phyloP scores from a whole-genome alignment of 2,888 invertebrate species.

The Gari tellinella region DNA sequence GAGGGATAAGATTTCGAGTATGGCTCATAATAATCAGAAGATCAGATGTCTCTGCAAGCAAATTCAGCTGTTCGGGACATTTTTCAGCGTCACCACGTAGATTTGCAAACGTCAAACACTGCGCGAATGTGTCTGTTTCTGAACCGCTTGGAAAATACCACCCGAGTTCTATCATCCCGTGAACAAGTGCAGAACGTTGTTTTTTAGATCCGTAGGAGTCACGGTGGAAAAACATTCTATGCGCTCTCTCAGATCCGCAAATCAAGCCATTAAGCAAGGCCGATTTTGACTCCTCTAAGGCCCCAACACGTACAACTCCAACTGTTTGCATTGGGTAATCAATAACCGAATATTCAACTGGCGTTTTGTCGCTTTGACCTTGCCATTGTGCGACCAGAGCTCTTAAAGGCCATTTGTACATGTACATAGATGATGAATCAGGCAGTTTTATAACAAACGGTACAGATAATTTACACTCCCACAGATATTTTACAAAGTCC shows the following conservation, averaged over 20 bases:
- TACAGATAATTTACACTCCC: slow-evolving; percentile 18
- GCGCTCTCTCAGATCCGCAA: slow-evolving; percentile 22
- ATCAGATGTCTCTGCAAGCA: slow-evolving; percentile 1
- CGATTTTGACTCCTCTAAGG: slow-evolving; percentile 14
- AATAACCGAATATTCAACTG: not conserved
- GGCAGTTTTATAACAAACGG: slow-evolving; percentile 11
- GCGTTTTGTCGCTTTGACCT: not conserved
- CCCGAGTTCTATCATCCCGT: slow-evolving; percentile 20
- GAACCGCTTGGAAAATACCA: slow-evolving; percentile 12
- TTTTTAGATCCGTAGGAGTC: slow-evolving; percentile 19
- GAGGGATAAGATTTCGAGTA: not conserved
- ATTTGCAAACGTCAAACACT: slow-evolving; percentile 9
- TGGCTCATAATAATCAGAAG: slow-evolving; percentile 7
- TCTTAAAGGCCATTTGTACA: slow-evolving; percentile 21
- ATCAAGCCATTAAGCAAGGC: slow-evolving; percentile 10
- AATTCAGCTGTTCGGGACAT: not conserved
- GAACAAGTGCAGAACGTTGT: not conserved
- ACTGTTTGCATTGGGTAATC: slow-evolving; percentile 1
- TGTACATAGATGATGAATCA: not conserved
- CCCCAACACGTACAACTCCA: slow-evolving; percentile 10
- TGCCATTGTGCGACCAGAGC: slow-evolving; percentile 2
- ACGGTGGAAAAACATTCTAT: slow-evolving; percentile 18
- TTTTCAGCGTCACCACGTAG: slow-evolving; percentile 12
- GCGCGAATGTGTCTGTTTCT: not conserved
- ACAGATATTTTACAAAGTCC: slow-evolving; percentile 12